These are phyloP conservation scores for Ptilodon capucinus DNA, from an alignment of 2,888 invertebrate species.

Conservation along the genomic window DNA sequence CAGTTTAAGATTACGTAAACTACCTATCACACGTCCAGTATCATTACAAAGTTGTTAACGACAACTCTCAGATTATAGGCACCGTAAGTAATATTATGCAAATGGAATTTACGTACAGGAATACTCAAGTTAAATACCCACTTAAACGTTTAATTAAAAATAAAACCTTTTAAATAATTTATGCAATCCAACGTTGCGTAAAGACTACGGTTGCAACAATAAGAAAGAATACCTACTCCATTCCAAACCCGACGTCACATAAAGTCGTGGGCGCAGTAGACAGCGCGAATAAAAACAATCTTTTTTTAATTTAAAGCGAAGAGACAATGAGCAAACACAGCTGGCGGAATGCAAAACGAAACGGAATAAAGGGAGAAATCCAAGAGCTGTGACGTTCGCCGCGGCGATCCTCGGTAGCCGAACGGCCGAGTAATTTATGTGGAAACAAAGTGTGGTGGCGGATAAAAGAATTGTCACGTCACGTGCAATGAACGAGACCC, in stretches of 20 bases:
- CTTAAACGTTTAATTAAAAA: constrained; percentile 62
- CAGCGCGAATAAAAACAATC: constrained; percentile 65
- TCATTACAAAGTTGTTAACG: constrained; percentile 31
- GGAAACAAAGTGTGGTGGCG: constrained; percentile 66
- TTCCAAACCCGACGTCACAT: constrained; percentile 79
- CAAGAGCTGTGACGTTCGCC: constrained; percentile 59
- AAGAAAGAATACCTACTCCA: constrained; percentile 78
- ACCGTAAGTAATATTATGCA: constrained; percentile 34
- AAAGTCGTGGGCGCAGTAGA: constrained; percentile 76
- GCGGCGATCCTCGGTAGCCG: constrained; percentile 61
- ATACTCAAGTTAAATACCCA: constrained; percentile 29
- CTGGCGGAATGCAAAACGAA: constrained; percentile 79
- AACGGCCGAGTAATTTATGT: constrained; percentile 69
- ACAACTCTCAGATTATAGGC: constrained; percentile 32
- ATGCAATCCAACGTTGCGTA: constrained; percentile 73
- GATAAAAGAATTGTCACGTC: constrained; percentile 71
- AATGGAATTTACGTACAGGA: constrained; percentile 20
- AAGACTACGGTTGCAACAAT: constrained; percentile 62
- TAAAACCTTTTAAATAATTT: constrained; percentile 66
- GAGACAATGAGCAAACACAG: constrained; percentile 81
- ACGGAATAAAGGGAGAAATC: constrained; percentile 57
- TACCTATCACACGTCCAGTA: constrained; percentile 20
- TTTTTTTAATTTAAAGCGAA: constrained; percentile 74
- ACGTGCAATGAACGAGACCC: constrained; percentile 63
- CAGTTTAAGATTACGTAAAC: constrained; percentile 34